Percentiles rank a stretch among this genome's conserved stretches.
Conservation (phyloP, 2,888 invertebrate species). For the Aphidoletes aphidimyza region DNA sequence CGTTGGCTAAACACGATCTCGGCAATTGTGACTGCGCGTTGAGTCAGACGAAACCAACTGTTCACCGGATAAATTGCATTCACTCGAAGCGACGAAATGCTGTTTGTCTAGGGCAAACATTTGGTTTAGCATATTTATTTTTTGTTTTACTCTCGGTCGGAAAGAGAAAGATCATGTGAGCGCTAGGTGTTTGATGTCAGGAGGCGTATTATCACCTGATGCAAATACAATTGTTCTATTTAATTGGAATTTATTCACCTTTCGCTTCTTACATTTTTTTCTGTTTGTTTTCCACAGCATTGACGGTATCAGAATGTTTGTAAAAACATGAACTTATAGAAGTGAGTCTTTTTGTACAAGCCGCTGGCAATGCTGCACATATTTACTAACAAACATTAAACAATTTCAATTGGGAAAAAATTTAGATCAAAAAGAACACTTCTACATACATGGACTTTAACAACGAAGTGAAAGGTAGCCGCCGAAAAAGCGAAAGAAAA, state of each 20-base stretch:
- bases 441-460: not conserved
- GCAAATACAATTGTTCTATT: slow-evolving; percentile 3
- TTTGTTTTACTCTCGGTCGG: too few species aligned
- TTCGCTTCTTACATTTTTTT: not conserved
- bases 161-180: not conserved
- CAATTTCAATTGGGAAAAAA: not conserved
- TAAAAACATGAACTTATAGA: not conserved
- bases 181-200: not conserved
- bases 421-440: not conserved
- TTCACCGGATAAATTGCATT: not conserved
- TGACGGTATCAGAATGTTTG: not conserved
- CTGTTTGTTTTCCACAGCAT: not conserved
- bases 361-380: not conserved
- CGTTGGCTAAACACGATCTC: not conserved
- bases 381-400: slow-evolving; percentile 19
- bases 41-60: not conserved
- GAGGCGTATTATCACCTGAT: slow-evolving; percentile 34
- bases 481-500: not conserved
- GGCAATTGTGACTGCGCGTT: too few species aligned
- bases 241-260: slow-evolving; percentile 23
- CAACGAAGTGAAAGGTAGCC: not conserved
- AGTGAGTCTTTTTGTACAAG: not conserved
- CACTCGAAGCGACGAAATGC: not conserved
- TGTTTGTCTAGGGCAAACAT: not conserved
- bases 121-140: not conserved